Evolutionary conservation across 2,113 vertebrate species (phyloP).

Genomic region (Muntiacus reevesi): DNA sequence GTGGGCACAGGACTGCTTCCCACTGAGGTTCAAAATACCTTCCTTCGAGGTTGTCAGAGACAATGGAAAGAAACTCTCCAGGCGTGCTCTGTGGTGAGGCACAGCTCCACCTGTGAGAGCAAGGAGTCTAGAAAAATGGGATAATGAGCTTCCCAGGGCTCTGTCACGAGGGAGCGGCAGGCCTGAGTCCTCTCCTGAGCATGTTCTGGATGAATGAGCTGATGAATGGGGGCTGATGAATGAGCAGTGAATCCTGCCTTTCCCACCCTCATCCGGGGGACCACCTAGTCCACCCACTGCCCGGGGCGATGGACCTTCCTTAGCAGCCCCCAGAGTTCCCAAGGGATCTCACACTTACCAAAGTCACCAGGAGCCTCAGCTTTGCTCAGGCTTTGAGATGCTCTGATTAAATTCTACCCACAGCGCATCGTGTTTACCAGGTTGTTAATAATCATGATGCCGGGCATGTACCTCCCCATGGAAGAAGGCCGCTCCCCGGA

Average conservation of each 20-base stretch:
- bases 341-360: not conserved
- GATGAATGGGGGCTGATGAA: not conserved
- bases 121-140: not conserved
- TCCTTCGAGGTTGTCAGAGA: not conserved
- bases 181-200: not conserved
- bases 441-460: conserved; percentile 65
- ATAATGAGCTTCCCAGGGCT: not conserved
- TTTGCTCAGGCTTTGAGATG: conserved; percentile 59
- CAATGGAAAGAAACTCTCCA: not conserved
- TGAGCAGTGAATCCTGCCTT: not conserved
- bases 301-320: accelerated
- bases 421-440: conserved; percentile 64
- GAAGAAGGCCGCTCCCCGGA: conserved; percentile 61
- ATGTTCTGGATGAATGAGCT: not conserved
- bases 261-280: not conserved
- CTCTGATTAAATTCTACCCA: conserved; percentile 74
- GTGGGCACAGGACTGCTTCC: not conserved
- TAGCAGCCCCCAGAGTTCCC: not conserved
- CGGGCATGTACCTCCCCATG: conserved; percentile 23
- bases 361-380: not conserved
- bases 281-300: too few species aligned
- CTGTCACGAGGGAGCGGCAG: accelerated
- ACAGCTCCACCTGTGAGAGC: not conserved
- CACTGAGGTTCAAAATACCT: not conserved
- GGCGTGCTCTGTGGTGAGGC: not conserved